Evolutionary conservation across 2,888 invertebrate species (phyloP), one percentile per base, ranked within the genome.

Genomic region (Hemaris fuciformis): DNA sequence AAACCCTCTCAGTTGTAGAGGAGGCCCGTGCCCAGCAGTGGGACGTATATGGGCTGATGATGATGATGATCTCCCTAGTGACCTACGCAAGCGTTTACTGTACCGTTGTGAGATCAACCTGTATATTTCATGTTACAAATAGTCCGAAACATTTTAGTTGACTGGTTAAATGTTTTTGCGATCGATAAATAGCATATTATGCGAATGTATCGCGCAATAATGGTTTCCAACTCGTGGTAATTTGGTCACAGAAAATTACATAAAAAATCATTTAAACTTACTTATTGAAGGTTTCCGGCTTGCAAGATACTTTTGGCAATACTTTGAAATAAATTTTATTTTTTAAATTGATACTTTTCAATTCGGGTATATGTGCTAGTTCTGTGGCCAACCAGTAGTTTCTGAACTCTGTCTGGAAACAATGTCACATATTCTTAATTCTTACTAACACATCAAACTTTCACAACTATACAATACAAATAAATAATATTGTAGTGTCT

Each of bases 321-420:
- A 93, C 66, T 63, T 89, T 73, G 71, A 95, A 93, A 58, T 84
- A 78, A 63, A 94, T 57, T 72, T 87, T 77, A 88, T 94, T 79
- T 61, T 71, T 66, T 66, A 80, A 74, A 66, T 71, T 74, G 59
- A 83, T 65, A 25, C 73, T 73, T 57, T 78, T 70, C 1, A 95
- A 71, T 58, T 89, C 91, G 1, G 90, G 82, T n/a, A 81, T 85
- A 79, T 98, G 98, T 1, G 90, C 82, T 41, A 98, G 87, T 77
- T 97, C 96, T 0, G 95, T 93, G 63, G 94, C 91, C 60, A 98
- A 75, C 97, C 98, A 98, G 83, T 94, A 98, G 74, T 97, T 95
- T 43, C 99, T 94, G 79, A 97, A 98, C 72, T 96, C 95, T 7
- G 96, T 94, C 96, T 97, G 89, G 46, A 64, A 58, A 63, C 23